phyloP scores from a whole-genome alignment of 2,888 invertebrate genomes.

The Neuroscelio doddi region DNA sequence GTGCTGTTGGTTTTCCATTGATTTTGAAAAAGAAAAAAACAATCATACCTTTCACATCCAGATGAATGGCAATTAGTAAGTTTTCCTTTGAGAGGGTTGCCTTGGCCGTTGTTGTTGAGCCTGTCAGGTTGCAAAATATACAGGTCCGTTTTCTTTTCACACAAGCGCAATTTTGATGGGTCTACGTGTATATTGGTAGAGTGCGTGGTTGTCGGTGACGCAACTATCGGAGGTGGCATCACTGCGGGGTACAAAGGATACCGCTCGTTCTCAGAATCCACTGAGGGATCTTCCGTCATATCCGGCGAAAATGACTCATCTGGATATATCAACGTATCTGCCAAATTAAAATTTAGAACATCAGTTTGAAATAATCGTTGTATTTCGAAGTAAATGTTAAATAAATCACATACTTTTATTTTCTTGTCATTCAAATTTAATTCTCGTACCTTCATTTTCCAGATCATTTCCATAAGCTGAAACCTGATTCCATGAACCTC shows the following conservation, averaged over 20 bases:
- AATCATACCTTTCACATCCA: conserved; percentile 86
- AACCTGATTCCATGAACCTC: conserved; percentile 62
- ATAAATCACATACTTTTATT: neutral
- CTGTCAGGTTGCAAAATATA: conserved; percentile 88
- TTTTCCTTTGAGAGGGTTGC: conserved; percentile 90
- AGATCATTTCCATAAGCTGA: conserved; percentile 57
- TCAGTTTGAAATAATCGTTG: no score
- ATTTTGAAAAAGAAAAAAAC: no score
- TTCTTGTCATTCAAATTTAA: neutral
- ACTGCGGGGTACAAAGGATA: conserved; percentile 70
- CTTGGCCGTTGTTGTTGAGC: conserved; percentile 83
- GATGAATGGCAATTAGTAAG: conserved; percentile 90
- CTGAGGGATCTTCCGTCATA: conserved; percentile 70
- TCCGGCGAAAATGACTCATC: conserved; percentile 65
- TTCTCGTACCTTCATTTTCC: conserved; percentile 49
- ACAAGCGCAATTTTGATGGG: conserved; percentile 76
- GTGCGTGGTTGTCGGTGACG: conserved; percentile 65
- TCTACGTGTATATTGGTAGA: conserved; percentile 76
- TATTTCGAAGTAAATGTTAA: no score
- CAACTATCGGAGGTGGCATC: conserved; percentile 58
- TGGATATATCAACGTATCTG: conserved; percentile 61
- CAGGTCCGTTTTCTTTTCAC: conserved; percentile 90
- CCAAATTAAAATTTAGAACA: no score
- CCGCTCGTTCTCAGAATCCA: conserved; percentile 63
- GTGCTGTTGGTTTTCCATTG: no score